These are phyloP conservation scores for Thaumatotibia leucotreta DNA, from an alignment of 1,140 invertebrate genomes.

Conservation along the genomic window DNA sequence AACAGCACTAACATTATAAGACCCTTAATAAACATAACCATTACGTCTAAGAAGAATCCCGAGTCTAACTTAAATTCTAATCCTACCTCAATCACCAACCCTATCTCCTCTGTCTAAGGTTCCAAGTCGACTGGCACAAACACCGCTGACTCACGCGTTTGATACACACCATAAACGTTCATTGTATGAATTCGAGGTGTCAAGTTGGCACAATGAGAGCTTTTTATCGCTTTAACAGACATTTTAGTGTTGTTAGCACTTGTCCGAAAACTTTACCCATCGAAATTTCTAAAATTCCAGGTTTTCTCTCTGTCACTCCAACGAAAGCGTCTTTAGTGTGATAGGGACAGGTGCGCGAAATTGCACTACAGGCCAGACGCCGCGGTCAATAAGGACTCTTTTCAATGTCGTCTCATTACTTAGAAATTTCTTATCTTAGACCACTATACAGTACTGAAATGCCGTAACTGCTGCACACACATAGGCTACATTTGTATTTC, in stretches of 20 bases:
- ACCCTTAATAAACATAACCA: no score
- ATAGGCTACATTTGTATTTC: no score
- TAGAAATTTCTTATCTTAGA: no score
- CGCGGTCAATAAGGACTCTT: neutral
- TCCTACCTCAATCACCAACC: neutral
- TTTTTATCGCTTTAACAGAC: slow-evolving; percentile 14
- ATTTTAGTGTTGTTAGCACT: slow-evolving; percentile 17
- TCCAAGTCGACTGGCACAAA: neutral
- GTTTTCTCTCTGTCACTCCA: no score
- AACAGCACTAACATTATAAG: no score
- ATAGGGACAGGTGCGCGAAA: no score
- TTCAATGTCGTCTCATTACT: slow-evolving; percentile 12
- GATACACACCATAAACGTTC: slow-evolving; percentile 5
- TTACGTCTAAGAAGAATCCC: neutral
- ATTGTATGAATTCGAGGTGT: slow-evolving; percentile 21
- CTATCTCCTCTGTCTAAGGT: neutral
- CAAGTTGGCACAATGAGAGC: slow-evolving; percentile 17
- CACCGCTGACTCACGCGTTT: neutral
- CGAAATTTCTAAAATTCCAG: neutral
- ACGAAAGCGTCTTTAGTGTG: no score
- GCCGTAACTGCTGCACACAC: no score
- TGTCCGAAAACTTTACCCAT: neutral
- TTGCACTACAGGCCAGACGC: no score
- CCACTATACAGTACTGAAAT: no score
- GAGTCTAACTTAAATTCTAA: neutral